Evolutionary conservation across 2,888 invertebrate species (phyloP).

Genomic region (Luperina nickerlii): DNA sequence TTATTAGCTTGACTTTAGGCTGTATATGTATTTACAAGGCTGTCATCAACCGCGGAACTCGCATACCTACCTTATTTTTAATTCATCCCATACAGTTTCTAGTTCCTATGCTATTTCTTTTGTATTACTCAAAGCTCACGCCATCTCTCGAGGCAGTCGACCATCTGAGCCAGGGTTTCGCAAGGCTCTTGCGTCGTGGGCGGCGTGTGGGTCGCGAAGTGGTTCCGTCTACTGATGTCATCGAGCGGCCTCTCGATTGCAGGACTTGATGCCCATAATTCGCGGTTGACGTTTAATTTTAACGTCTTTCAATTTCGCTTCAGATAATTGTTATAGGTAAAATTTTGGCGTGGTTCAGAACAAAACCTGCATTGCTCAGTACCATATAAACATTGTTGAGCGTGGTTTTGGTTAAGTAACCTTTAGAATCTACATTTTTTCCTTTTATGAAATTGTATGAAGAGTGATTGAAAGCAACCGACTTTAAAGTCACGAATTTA

Average conservation of each 20-base stretch:
- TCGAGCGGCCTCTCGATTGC: constrained; percentile 72
- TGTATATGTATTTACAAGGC: not conserved
- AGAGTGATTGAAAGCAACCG: not conserved
- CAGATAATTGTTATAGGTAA: constrained; percentile 11
- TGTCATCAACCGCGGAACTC: not conserved
- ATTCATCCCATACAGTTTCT: not conserved
- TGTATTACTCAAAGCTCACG: constrained; percentile 51
- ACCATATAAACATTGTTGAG: not conserved
- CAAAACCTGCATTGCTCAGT: not conserved
- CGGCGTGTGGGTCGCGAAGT: constrained; percentile 81
- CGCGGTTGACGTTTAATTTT: constrained; percentile 47
- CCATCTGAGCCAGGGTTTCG: constrained; percentile 76
- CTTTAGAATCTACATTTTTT: not conserved
- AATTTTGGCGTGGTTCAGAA: not conserved
- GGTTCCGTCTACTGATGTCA: constrained; percentile 88
- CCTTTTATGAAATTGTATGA: constrained; percentile 8
- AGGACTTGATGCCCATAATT: constrained; percentile 66
- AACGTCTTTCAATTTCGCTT: constrained; percentile 41
- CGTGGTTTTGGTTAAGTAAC: not conserved
- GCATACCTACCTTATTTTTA: not conserved
- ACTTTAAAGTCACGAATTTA: constrained; percentile 8
- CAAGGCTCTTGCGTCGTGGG: constrained; percentile 85
- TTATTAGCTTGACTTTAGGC: not conserved
- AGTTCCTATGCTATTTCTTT: constrained; percentile 9
- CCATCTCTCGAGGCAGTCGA: constrained; percentile 49